phyloP scores from a whole-genome alignment of 53 echinoderm and acorn worm species.

The Paracentrotus lividus region DNA sequence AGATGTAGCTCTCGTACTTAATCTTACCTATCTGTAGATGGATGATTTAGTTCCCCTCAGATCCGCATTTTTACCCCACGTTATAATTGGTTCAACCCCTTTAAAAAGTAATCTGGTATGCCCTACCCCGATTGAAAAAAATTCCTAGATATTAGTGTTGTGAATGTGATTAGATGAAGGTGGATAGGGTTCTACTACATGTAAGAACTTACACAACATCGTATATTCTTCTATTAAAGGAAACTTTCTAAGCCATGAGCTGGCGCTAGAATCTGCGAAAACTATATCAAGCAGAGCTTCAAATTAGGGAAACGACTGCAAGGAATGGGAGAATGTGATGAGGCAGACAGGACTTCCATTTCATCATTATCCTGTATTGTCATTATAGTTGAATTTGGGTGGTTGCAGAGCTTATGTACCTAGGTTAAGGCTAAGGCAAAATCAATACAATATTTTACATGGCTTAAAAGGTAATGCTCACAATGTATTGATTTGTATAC shows the following conservation, averaged over 20 bases:
- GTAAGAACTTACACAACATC: background rate
- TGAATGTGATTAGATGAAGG: too few species aligned
- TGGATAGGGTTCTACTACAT: too few species aligned
- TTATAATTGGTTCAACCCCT: too few species aligned
- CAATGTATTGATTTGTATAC: too few species aligned
- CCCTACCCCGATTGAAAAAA: too few species aligned
- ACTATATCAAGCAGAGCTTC: conserved; percentile 15
- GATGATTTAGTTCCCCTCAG: too few species aligned
- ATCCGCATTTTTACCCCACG: too few species aligned
- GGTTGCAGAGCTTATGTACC: conserved; percentile 9
- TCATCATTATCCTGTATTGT: conserved; percentile 49
- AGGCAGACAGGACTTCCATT: conserved; percentile 33
- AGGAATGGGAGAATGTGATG: conserved; percentile 48
- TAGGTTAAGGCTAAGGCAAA: conserved; percentile 47
- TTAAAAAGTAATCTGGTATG: too few species aligned
- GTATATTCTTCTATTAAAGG: too few species aligned
- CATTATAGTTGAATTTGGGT: conserved; percentile 44
- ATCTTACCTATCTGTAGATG: too few species aligned
- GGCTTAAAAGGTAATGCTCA: conserved; percentile 21
- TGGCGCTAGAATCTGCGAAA: conserved; percentile 55
- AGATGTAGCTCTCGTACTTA: too few species aligned
- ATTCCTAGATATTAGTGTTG: too few species aligned
- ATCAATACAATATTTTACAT: background rate
- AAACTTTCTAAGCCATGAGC: conserved; percentile 33
- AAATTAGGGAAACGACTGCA: conserved; percentile 68